Percentiles rank a stretch among this genome's conserved stretches.
Evolutionary conservation across 2,888 invertebrate species (phyloP).

Genomic region (Laothoe populi): DNA sequence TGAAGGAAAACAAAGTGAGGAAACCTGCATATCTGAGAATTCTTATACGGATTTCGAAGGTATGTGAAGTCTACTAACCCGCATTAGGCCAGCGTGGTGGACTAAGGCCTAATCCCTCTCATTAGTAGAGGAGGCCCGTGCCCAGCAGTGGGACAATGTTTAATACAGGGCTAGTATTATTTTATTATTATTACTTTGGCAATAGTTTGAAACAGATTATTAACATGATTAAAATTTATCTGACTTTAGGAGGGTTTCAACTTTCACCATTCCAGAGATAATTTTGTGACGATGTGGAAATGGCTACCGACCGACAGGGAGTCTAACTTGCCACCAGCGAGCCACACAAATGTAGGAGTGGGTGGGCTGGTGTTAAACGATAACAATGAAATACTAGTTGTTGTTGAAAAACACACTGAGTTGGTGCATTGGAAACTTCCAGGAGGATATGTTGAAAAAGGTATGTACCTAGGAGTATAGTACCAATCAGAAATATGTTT

Average conservation of each 20-base stretch:
- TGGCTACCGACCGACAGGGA: conserved; percentile 89
- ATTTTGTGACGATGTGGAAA: conserved; percentile 91
- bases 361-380: conserved; percentile 94
- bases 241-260: conserved; percentile 89
- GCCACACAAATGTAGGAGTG: conserved; percentile 92
- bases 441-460: conserved; percentile 95
- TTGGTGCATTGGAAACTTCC: conserved; percentile 93
- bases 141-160: too few relatives aligned
- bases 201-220: background rate
- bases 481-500: too few relatives aligned
- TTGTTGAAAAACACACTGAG: conserved; percentile 88
- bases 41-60: too few relatives aligned
- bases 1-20: too few relatives aligned
- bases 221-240: conserved; percentile 18
- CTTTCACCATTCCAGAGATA: conserved; percentile 93
- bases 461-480: conserved; percentile 65
- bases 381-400: conserved; percentile 90
- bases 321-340: conserved; percentile 89
- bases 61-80: too few relatives aligned
- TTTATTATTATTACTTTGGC: too few relatives aligned
- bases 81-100: too few relatives aligned
- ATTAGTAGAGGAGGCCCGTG: too few relatives aligned
- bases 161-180: too few relatives aligned
- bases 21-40: too few relatives aligned
- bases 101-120: too few relatives aligned